A percentile compares a stretch with the other conserved stretches of the same genome.
Conservation (phyloP, 53 echinoderm and acorn worm genomes). For the Holothuria leucospilota region DNA sequence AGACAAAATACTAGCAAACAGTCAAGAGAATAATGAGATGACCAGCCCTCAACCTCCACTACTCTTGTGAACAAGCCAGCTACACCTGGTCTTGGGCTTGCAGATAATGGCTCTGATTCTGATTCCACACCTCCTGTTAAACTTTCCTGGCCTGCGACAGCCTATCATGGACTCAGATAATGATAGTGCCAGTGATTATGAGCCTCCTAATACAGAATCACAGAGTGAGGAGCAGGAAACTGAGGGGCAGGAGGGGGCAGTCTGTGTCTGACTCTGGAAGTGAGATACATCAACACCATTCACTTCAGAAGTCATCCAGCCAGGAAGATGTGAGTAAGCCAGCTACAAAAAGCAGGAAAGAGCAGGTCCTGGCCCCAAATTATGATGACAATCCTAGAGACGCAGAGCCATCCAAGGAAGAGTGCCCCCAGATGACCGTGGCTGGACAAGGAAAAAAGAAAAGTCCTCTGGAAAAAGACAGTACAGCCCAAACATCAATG, state of each 20-base stretch:
- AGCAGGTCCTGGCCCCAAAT: not conserved
- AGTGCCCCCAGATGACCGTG: not conserved
- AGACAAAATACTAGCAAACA: too few relatives aligned
- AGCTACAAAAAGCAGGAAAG: not conserved
- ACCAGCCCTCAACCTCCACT: too few relatives aligned
- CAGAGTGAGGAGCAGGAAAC: not conserved
- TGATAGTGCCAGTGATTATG: not conserved
- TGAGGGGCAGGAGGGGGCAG: not conserved
- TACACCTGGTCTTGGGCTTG: too few relatives aligned
- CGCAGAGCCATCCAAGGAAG: not conserved
- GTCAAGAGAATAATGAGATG: too few relatives aligned
- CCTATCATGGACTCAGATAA: not conserved
- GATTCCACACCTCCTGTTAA: too few relatives aligned
- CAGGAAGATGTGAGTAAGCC: not conserved
- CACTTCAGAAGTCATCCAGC: not conserved
- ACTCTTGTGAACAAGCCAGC: too few relatives aligned
- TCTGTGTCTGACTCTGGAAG: too few relatives aligned
- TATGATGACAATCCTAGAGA: constrained; percentile 38
- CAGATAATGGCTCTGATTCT: too few relatives aligned
- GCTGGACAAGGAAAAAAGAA: constrained; percentile 32
- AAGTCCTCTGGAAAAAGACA: constrained; percentile 11
- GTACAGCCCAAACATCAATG: too few relatives aligned
- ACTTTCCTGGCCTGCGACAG: too few relatives aligned
- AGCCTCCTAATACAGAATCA: not conserved
- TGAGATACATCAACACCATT: too few relatives aligned